Evolutionary conservation across 2,888 invertebrate species (phyloP).

Genomic region (Mantis religiosa): DNA sequence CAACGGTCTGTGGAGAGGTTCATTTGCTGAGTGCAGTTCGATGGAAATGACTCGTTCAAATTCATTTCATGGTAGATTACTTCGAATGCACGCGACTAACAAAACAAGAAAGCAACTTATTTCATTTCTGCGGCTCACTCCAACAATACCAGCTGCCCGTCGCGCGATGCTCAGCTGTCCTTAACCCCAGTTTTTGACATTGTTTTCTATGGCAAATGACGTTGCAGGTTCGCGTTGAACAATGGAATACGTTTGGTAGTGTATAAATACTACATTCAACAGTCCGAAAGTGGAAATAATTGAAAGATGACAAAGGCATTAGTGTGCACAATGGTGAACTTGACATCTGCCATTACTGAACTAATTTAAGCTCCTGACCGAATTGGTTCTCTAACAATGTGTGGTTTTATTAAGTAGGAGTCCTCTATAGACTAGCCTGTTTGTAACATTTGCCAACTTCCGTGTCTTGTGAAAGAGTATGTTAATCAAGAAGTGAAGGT

Average conservation of each 20-base stretch:
- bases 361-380: background rate
- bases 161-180: background rate
- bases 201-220: background rate
- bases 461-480: background rate
- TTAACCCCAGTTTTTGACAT: background rate
- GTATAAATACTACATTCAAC: constrained; percentile 2
- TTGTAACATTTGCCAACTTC: background rate
- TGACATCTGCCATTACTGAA: constrained; percentile 5
- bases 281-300: background rate
- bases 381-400: background rate
- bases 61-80: background rate
- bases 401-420: background rate
- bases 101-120: background rate
- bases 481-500: background rate
- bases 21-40: background rate
- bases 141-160: background rate
- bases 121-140: background rate
- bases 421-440: background rate
- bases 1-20: background rate
- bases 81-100: background rate
- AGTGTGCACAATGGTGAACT: background rate
- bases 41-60: background rate
- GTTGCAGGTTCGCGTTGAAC: background rate
- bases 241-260: background rate
- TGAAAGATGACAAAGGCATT: constrained; percentile 7